Base-by-base conservation (phyloP, 2,113 vertebrate species). In the Eulemur rufifrons region DNA sequence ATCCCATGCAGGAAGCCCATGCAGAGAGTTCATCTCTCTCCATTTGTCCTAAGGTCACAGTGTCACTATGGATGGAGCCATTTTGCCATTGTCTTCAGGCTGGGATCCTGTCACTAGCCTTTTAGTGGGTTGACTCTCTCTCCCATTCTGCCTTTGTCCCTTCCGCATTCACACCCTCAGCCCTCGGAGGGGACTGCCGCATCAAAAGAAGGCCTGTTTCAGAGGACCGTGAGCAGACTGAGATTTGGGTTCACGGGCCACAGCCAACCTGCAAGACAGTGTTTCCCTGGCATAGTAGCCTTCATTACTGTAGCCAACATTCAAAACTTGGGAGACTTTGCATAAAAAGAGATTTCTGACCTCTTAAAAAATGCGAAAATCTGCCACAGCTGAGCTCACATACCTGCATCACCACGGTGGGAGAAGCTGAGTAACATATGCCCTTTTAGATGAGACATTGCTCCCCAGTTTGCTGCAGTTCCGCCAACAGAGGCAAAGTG, bases 301-400 rank as follows among this genome's bases (percentile, higher is more conserved):
- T 88, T 78, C 96, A 83, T 39, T 78, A 88, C 71, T 87, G 81
- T 2, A 93, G 27, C 45, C 81, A 87, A 71, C 21, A 27, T 84
- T 90, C 12, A 64, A 59, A 93, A 85, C 13, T 73, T 77, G n/a
- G 59, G 20, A 66, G 47, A 39, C 74, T 86, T 77, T 59, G 34
- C 71, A 27, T 73, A 54, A 82, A 89, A 89, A 42, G 6, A 82
- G 73, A 77, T 89, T 68, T 64, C 39, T 76, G 3, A 66, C 42
- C 64, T 84, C 23, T 64, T 13, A 64, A 93, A 78, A 82, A 78
- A 47, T 71, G 32, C 92, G 66, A 86, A 81, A 54, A 37, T n/a
- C 20, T 73, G 61, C 52, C 8, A 12, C 39, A 42, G 8, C 29
- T 18, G 9, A 32, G 68, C 17, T 89, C 63, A 15, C n/a, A 17